Evolutionary conservation across 2,888 invertebrate species (phyloP).

Genomic region (Lasiommata megera): DNA sequence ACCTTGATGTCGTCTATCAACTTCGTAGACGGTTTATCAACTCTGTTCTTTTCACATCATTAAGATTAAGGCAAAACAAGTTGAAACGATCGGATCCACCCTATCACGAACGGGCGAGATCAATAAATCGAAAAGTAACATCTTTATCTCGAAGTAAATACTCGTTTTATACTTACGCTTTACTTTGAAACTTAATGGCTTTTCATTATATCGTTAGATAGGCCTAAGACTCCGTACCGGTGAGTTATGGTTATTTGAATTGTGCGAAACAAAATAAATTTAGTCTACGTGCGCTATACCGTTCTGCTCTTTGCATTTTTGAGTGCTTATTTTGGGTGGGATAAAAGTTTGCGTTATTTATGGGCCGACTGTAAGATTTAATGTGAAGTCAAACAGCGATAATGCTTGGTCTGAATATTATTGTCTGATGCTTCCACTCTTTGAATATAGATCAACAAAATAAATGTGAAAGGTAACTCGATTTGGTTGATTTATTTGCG

Average conservation of each 20-base stretch:
- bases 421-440: conserved; percentile 43
- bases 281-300: conserved; percentile 78
- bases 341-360: conserved; percentile 81
- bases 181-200: conserved; percentile 69
- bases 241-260: conserved; percentile 82
- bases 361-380: conserved; percentile 76
- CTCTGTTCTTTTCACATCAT: too few relatives aligned
- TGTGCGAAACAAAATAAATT: conserved; percentile 82
- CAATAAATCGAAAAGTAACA: conserved; percentile 75
- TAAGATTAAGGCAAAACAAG: conserved; percentile 6
- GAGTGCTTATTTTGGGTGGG: conserved; percentile 80
- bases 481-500: conserved; percentile 14
- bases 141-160: conserved; percentile 71
- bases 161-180: conserved; percentile 68
- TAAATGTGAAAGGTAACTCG: conserved; percentile 15
- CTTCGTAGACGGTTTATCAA: too few relatives aligned
- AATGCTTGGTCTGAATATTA: conserved; percentile 73
- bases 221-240: conserved; percentile 67
- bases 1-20: too few relatives aligned
- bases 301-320: conserved; percentile 82
- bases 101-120: conserved; percentile 49
- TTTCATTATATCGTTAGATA: conserved; percentile 81
- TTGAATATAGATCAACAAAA: conserved; percentile 19
- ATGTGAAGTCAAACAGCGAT: conserved; percentile 81
- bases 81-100: conserved; percentile 15